Evolutionary conservation across 1,140 invertebrate genomes (phyloP), one percentile per base, ranked within the genome.

Genomic region (Drosophila pectinifera): DNA sequence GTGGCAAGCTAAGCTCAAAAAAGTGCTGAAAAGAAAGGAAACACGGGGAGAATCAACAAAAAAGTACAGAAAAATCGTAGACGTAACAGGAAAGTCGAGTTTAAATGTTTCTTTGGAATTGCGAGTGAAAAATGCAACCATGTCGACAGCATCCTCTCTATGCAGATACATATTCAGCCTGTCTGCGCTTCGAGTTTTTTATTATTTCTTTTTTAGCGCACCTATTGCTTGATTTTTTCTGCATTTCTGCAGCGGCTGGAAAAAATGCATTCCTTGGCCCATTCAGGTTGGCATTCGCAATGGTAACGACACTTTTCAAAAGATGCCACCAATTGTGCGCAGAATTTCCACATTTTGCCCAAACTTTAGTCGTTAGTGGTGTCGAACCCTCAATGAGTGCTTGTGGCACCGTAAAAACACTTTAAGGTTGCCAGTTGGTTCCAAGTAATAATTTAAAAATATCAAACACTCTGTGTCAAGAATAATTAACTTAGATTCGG

Each of bases 91-190:
- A 57, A 57, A 72, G 65, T 70, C 36, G 68, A 70, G 68, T 48
- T 72, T 72, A 72, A 72, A 72, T 72, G 68, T 70, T 70, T 70
- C 64, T 70, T 70, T 70, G 64, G 34, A 70, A 70, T 55, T 69
- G 49, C 65, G 34, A 55, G 67, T 48, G 26, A 70, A 70, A 70
- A 70, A 70, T 70, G 64, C 68, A 57, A 57, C 49, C 68, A 70
- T 69, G 63, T 68, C 49, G 48, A 63, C 59, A 36, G 49, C 61
- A 42, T 34, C 20, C 31, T 68, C 31, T 68, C 62, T 26, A 51
- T 54, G 48, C 31, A 55, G 14, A 69, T 48, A 46, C 67, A 70
- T 46, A 53, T 73, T 54, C 45, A 46, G 26, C 41, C 56, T 48
- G 56, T 73, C 48, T 73, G 68, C 69, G 31, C 18, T 55, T 45